Evolutionary conservation across 2,113 vertebrate genomes (phyloP).

Genomic region (Crotalus horridus): DNA sequence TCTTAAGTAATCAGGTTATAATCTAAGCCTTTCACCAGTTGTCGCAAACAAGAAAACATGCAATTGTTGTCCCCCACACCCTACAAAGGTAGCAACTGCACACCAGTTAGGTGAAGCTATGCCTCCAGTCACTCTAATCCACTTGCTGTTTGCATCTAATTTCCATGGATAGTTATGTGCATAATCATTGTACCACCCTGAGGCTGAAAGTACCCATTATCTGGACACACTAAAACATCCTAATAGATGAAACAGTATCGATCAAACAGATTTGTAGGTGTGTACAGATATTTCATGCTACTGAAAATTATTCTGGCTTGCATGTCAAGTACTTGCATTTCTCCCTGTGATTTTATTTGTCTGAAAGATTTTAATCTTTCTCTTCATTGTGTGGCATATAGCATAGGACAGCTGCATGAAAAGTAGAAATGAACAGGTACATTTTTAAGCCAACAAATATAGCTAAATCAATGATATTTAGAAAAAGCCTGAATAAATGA

Average conservation of each 20-base stretch:
- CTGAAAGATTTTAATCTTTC: not conserved
- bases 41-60: not conserved
- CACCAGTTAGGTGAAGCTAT: not conserved
- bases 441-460: not conserved
- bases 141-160: not conserved
- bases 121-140: not conserved
- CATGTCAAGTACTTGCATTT: no score
- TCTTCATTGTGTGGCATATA: not conserved
- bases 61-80: not conserved
- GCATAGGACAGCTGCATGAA: not conserved
- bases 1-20: constrained; percentile 11
- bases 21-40: constrained; percentile 6
- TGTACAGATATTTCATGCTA: not conserved
- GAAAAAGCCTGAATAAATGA: not conserved
- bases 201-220: not conserved
- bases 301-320: not conserved
- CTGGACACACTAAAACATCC: not conserved
- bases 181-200: not conserved
- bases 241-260: not conserved
- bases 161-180: not conserved
- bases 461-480: not conserved
- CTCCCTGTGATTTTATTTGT: not conserved
- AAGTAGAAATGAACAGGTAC: not conserved
- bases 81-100: not conserved
- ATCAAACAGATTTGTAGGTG: not conserved